Conservation (phyloP, 2,797 vertebrate species). For the Sciaenops ocellatus region DNA sequence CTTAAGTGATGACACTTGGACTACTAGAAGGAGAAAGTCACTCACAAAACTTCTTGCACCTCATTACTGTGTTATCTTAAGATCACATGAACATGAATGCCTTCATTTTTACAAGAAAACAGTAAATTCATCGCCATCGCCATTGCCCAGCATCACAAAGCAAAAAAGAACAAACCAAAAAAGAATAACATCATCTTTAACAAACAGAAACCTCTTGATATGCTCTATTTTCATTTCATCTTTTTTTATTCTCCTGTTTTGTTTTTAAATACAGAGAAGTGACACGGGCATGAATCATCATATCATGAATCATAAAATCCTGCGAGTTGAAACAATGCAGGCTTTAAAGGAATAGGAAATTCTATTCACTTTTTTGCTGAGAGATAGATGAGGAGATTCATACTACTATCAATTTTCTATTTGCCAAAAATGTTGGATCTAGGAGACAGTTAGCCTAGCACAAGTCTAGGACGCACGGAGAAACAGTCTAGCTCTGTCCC, state of each 20-base stretch:
- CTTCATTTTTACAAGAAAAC: neutral
- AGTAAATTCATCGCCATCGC: neutral
- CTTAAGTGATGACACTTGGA: constrained; percentile 36
- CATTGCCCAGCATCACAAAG: too few relatives aligned
- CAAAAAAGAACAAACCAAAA: neutral
- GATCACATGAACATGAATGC: neutral
- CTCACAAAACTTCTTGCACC: constrained; percentile 2
- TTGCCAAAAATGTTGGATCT: neutral
- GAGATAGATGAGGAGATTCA: neutral
- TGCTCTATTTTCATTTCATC: neutral
- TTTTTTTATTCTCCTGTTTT: neutral
- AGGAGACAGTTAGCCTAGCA: neutral
- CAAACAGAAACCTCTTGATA: neutral
- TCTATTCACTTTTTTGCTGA: neutral
- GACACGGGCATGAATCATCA: neutral
- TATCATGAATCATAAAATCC: neutral
- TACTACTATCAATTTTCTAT: neutral
- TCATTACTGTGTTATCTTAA: constrained; percentile 6
- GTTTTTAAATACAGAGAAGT: neutral
- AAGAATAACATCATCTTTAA: neutral
- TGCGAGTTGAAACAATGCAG: neutral
- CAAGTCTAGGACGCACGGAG: neutral
- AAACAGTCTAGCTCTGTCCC: neutral
- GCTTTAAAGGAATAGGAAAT: neutral
- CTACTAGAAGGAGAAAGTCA: constrained; percentile 18